Conservation (phyloP, 1,140 invertebrate genomes). For the Drosophila erecta region DNA sequence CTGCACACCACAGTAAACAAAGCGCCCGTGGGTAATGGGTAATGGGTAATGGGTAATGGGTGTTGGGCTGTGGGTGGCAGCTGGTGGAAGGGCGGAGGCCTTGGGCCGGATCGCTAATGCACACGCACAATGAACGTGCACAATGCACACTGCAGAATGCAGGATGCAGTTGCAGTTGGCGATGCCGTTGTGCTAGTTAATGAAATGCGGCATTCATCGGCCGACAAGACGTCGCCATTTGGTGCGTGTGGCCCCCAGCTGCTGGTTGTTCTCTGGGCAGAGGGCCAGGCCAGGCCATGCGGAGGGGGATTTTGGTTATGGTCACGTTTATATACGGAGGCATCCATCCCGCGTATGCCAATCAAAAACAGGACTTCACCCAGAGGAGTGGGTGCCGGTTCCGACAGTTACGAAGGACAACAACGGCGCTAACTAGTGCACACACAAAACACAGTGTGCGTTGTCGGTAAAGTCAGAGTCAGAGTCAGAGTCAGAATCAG, state of each 20-base stretch:
- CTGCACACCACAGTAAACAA: conserved; percentile 18
- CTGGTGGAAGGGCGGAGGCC: conserved; percentile 1
- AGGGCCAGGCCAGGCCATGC: neutral
- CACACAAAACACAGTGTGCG: conserved; percentile 39
- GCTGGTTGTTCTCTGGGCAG: conserved; percentile 21
- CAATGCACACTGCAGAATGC: conserved; percentile 41
- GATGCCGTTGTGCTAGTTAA: conserved; percentile 56
- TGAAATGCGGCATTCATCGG: conserved; percentile 65
- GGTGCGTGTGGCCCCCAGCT: conserved; percentile 48
- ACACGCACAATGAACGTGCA: conserved; percentile 76
- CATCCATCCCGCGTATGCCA: conserved; percentile 66
- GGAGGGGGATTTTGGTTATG: conserved; percentile 48
- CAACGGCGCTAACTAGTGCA: conserved; percentile 69
- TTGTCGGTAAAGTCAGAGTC: conserved; percentile 29
- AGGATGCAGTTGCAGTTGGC: conserved; percentile 34
- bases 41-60: neutral
- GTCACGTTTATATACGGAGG: conserved; percentile 53
- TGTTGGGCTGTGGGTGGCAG: neutral
- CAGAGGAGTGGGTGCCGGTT: conserved; percentile 15
- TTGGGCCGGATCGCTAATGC: conserved; percentile 59
- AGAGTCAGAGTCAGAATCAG: conserved; percentile 25
- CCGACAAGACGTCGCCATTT: conserved; percentile 68
- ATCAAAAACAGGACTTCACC: conserved; percentile 52
- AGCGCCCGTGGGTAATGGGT: conserved; percentile 2
- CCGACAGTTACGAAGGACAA: conserved; percentile 38